Conservation (phyloP, 2,113 vertebrate genomes). For the Triplophysa siluroides region DNA sequence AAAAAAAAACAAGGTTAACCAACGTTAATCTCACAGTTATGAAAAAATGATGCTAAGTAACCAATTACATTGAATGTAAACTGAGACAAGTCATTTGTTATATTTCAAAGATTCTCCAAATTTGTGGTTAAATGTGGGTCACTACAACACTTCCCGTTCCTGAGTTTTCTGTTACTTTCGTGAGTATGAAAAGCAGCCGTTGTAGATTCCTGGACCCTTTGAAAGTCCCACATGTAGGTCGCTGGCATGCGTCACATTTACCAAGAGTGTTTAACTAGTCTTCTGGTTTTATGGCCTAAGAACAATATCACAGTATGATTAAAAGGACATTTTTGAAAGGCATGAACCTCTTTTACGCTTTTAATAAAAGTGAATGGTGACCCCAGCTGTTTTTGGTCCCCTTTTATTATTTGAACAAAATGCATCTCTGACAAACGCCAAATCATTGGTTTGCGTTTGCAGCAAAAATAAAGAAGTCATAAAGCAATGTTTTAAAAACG, state of each 20-base stretch:
- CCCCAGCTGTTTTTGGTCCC: too few relatives aligned
- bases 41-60: not conserved
- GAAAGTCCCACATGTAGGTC: conserved; percentile 43
- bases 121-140: conserved; percentile 36
- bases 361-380: too few relatives aligned
- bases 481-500: not conserved
- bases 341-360: too few relatives aligned
- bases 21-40: not conserved
- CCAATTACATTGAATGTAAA: not conserved
- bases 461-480: too few relatives aligned
- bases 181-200: conserved; percentile 1
- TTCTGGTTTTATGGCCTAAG: not conserved
- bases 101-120: conserved; percentile 3
- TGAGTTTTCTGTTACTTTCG: not conserved
- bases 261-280: not conserved
- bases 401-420: not conserved
- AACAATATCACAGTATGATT: not conserved
- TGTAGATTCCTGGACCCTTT: conserved; percentile 44
- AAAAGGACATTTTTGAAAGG: not conserved
- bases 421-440: too few relatives aligned
- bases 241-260: conserved; percentile 6
- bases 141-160: conserved; percentile 31
- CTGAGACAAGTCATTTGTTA: not conserved
- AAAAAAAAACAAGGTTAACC: too few relatives aligned
- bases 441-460: too few relatives aligned